Conservation (phyloP, 1,140 invertebrate species). For the Antheraea mylitta region DNA sequence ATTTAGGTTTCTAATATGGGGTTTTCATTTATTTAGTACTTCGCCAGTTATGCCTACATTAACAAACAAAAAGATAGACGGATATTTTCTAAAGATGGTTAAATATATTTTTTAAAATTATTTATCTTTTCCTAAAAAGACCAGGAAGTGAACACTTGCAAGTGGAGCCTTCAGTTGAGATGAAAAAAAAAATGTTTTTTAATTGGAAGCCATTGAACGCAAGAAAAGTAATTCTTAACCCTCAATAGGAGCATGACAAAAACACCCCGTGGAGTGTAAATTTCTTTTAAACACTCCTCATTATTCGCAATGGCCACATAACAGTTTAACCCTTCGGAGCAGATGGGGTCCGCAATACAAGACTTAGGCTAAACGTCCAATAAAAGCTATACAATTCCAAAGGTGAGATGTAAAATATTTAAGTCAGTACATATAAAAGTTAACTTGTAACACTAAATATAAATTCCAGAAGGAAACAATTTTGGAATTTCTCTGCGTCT, state of each 20-base stretch:
- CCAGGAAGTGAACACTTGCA: not conserved
- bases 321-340: conserved; percentile 71
- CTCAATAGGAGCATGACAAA: conserved; percentile 47
- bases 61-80: too few species aligned
- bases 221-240: conserved; percentile 40
- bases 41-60: too few species aligned
- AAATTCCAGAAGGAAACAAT: not conserved
- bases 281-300: conserved; percentile 72
- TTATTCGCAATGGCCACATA: conserved; percentile 69
- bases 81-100: too few species aligned
- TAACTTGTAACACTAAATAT: not conserved
- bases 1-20: too few species aligned
- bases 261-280: conserved; percentile 63
- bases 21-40: too few species aligned
- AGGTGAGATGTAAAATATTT: not conserved
- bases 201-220: not conserved
- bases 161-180: not conserved
- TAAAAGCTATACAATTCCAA: conserved; percentile 25
- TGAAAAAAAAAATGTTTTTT: conserved; percentile 1
- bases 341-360: conserved; percentile 59
- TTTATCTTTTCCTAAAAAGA: not conserved
- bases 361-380: conserved; percentile 17
- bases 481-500: too few species aligned
- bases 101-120: too few species aligned
- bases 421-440: too few species aligned